Percentiles rank a stretch among this genome's conserved stretches.
phyloP scores from a whole-genome alignment of 1,140 invertebrate species.

The Elymnias hypermnestra region DNA sequence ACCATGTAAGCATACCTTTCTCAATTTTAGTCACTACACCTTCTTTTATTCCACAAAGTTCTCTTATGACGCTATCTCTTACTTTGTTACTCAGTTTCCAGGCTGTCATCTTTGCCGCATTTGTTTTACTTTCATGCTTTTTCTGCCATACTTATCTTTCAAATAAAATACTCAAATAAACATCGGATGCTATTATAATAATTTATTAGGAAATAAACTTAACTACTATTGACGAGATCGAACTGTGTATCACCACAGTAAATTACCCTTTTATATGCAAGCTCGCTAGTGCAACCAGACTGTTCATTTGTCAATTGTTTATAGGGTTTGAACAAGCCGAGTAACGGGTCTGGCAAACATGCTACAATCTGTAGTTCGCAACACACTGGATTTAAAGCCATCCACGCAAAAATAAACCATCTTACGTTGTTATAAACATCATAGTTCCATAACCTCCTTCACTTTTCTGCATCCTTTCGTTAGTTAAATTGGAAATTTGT shows the following conservation, averaged over 20 bases:
- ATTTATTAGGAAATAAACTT: no score
- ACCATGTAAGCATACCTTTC: no score
- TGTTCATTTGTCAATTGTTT: constrained; percentile 28
- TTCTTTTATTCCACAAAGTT: no score
- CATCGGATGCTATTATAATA: no score
- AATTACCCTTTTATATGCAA: constrained; percentile 4
- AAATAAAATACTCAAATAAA: no score
- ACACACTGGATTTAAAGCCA: neutral
- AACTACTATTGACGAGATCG: no score
- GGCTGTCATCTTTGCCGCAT: no score
- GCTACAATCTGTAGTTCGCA: constrained; percentile 8
- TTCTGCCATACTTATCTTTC: no score
- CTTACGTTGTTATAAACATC: neutral
- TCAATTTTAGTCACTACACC: no score
- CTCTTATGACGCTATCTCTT: no score
- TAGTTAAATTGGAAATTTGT: constrained; percentile 19
- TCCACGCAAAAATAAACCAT: constrained; percentile 9
- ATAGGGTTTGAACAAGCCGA: constrained; percentile 23
- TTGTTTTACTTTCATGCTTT: no score
- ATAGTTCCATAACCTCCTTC: neutral
- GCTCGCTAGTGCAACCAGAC: constrained; percentile 1
- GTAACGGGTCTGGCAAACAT: constrained; percentile 17
- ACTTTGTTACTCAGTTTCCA: no score
- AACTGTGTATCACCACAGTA: neutral
- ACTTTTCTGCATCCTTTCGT: constrained; percentile 8